A percentile compares a stretch with the other conserved stretches of the same genome.
These are phyloP conservation scores for Agelas oroides DNA, from an alignment of 37 sponge, comb jelly and placozoan genomes.

Conservation along the genomic window DNA sequence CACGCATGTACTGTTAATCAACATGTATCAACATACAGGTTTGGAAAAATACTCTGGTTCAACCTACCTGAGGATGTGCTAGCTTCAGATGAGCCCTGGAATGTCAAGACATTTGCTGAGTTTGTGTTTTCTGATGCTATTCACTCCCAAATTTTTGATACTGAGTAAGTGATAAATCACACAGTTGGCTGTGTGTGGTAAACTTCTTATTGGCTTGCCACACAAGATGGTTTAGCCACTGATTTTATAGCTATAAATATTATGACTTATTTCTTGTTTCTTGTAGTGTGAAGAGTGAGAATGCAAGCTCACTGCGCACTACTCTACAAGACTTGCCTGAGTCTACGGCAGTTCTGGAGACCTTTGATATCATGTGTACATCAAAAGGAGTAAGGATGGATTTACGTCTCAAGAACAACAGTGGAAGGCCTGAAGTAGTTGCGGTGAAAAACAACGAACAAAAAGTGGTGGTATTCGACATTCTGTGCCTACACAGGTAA, in stretches of 20 bases:
- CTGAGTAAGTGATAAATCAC: background rate
- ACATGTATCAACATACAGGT: background rate
- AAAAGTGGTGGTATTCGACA: constrained; percentile 7
- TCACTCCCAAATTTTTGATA: background rate
- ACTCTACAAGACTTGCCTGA: background rate
- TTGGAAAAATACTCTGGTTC: constrained; percentile 1
- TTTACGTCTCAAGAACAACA: background rate
- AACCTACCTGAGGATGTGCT: background rate
- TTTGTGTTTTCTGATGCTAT: background rate
- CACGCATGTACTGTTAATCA: too few species aligned
- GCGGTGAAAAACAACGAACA: background rate
- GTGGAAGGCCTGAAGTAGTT: background rate
- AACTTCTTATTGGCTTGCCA: too few species aligned
- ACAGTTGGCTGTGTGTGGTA: too few species aligned
- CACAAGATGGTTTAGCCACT: too few species aligned
- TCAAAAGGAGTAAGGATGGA: background rate
- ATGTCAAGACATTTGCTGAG: background rate
- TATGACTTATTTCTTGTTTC: background rate
- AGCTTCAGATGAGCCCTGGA: background rate
- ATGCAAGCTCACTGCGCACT: background rate
- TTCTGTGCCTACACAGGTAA: background rate
- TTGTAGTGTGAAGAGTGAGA: background rate
- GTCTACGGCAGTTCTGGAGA: background rate
- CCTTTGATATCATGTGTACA: constrained; percentile 1
- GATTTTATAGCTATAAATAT: background rate